Percentiles rank a stretch among this genome's conserved stretches.
Evolutionary conservation across 2,797 vertebrate genomes (phyloP).

Genomic region (Coreius guichenoti): DNA sequence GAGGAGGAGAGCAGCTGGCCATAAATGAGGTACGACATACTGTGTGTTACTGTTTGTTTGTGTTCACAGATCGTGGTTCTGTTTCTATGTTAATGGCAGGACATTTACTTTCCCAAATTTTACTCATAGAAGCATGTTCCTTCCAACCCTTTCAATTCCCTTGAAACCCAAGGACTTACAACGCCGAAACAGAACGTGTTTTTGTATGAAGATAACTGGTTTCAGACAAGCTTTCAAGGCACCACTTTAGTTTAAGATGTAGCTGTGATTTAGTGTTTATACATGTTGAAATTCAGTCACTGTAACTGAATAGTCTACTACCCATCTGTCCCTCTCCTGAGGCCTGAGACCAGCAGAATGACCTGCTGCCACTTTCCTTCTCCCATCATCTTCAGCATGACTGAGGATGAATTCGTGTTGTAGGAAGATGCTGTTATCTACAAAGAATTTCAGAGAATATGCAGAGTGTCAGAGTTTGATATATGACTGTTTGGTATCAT

Average conservation of each 20-base stretch:
- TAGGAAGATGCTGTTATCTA: constrained; percentile 30
- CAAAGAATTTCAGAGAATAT: constrained; percentile 6
- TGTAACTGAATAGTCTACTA: constrained; percentile 7
- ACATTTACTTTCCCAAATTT: neutral
- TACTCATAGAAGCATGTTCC: neutral
- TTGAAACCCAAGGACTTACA: neutral
- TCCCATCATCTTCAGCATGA: constrained; percentile 22
- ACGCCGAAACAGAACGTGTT: neutral
- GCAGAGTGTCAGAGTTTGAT: constrained; percentile 32
- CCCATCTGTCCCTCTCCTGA: constrained; percentile 8
- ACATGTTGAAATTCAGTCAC: constrained; percentile 11
- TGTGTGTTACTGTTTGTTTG: constrained; percentile 2
- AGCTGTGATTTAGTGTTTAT: constrained; percentile 11
- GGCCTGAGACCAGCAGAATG: constrained; percentile 18
- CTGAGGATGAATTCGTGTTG: neutral
- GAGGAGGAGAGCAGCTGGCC: constrained; percentile 69
- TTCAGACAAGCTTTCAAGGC: neutral
- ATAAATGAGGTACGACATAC: constrained; percentile 54
- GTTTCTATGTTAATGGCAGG: neutral
- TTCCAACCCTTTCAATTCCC: neutral
- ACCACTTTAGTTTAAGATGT: neutral
- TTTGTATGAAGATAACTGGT: neutral
- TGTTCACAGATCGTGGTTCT: neutral
- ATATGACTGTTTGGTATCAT: constrained; percentile 19
- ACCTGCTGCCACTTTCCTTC: constrained; percentile 13